These are phyloP conservation scores for Limnephilus rhombicus DNA, from an alignment of 2,888 invertebrate species.

Conservation along the genomic window DNA sequence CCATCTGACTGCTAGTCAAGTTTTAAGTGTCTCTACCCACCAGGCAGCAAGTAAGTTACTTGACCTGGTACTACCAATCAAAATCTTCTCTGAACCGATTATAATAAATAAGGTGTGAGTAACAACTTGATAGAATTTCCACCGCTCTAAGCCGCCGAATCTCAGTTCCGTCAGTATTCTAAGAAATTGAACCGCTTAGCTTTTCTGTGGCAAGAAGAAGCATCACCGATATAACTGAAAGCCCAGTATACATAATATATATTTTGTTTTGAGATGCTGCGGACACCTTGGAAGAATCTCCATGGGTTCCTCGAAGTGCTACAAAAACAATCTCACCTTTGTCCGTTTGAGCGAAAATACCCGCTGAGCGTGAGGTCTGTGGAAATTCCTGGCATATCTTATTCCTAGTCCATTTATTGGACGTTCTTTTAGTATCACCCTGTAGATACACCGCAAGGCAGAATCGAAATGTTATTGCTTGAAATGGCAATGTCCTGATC, in stretches of 20 bases:
- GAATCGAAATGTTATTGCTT: too few relatives aligned
- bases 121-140: background rate
- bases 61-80: background rate
- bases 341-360: constrained; percentile 33
- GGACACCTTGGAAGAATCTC: constrained; percentile 33
- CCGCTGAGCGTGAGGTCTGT: constrained; percentile 22
- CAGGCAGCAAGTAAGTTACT: background rate
- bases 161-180: constrained; percentile 5
- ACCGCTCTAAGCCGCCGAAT: background rate
- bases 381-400: constrained; percentile 4
- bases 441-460: too few relatives aligned
- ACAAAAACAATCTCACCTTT: constrained; percentile 17
- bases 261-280: background rate
- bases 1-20: background rate
- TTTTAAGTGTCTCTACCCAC: too few relatives aligned
- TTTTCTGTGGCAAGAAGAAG: background rate
- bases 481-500: too few relatives aligned
- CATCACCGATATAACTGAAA: background rate
- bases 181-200: background rate
- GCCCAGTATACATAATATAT: background rate
- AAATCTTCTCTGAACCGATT: background rate
- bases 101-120: background rate
- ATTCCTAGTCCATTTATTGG: background rate
- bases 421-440: too few relatives aligned
- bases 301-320: constrained; percentile 24